These are phyloP conservation scores for Mormyrops boulengeri DNA, from an alignment of 2,797 vertebrate species.

Conservation along the genomic window DNA sequence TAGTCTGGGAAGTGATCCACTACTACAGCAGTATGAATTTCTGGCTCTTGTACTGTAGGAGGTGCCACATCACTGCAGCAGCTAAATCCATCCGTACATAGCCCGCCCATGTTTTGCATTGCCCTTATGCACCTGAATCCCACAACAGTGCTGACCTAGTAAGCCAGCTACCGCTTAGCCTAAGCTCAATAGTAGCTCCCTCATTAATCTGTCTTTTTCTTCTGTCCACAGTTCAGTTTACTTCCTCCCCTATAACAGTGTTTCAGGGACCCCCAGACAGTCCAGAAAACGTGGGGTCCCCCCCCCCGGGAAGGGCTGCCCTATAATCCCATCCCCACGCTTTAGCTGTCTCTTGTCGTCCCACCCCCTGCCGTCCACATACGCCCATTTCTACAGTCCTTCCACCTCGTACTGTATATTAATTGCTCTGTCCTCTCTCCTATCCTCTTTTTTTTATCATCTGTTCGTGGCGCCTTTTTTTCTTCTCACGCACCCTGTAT, in stretches of 20 bases:
- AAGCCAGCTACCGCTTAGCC: not conserved
- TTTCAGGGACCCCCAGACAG: not conserved
- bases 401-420: not conserved
- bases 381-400: not conserved
- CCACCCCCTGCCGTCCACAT: not conserved
- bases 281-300: not conserved
- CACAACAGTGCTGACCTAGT: not conserved
- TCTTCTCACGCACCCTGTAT: not conserved
- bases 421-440: not conserved
- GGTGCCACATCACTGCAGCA: not conserved
- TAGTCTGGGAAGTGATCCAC: not conserved
- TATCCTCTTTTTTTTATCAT: not conserved
- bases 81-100: not conserved
- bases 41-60: not conserved
- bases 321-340: not conserved
- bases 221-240: not conserved
- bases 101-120: not conserved
- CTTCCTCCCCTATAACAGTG: not conserved
- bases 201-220: not conserved
- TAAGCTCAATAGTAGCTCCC: not conserved
- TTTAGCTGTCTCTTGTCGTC: not conserved
- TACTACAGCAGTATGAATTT: not conserved
- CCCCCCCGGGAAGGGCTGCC: not conserved
- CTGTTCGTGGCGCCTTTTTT: not conserved
- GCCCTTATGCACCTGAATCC: not conserved